A percentile compares a stretch with the other conserved stretches of the same genome.
These are phyloP conservation scores for Suricata suricatta DNA, from an alignment of 2,113 vertebrate species.

Conservation along the genomic window DNA sequence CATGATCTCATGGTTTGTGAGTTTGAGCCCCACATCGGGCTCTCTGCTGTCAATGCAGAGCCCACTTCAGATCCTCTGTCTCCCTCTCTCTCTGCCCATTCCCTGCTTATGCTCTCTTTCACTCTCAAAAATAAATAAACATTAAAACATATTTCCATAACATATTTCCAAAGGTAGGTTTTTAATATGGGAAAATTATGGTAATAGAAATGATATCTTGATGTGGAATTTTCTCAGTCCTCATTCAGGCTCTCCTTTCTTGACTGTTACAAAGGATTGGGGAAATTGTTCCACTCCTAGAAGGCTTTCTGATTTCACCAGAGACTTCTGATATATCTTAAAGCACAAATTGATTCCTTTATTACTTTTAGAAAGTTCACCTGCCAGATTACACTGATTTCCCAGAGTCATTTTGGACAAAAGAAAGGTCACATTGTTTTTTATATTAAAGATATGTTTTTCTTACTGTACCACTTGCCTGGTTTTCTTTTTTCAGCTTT, in stretches of 20 bases:
- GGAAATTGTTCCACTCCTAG: slow-evolving; percentile 50
- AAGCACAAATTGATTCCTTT: slow-evolving; percentile 71
- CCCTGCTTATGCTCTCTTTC: no score
- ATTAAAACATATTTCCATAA: not conserved
- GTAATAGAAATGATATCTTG: not conserved
- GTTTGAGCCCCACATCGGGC: no score
- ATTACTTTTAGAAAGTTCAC: slow-evolving; percentile 71
- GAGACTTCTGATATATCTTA: slow-evolving; percentile 61
- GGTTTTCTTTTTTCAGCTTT: slow-evolving; percentile 55
- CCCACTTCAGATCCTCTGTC: no score
- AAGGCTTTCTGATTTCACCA: slow-evolving; percentile 57
- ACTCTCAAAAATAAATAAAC: no score
- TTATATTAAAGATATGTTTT: slow-evolving; percentile 56
- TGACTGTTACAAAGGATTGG: slow-evolving; percentile 39
- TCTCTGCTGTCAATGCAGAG: no score
- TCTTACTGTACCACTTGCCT: slow-evolving; percentile 35
- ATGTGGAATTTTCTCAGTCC: not conserved
- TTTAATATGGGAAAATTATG: not conserved
- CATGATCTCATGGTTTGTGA: no score
- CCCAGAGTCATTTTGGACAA: slow-evolving; percentile 67
- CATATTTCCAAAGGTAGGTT: slow-evolving; percentile 22
- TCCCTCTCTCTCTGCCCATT: no score
- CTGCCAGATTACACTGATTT: slow-evolving; percentile 69
- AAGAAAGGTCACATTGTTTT: slow-evolving; percentile 72
- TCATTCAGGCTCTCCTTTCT: not conserved